A percentile compares a stretch with the other conserved stretches of the same genome.
Evolutionary conservation across 1,140 invertebrate species (phyloP).

Genomic region (Leptonema lineaticorne): DNA sequence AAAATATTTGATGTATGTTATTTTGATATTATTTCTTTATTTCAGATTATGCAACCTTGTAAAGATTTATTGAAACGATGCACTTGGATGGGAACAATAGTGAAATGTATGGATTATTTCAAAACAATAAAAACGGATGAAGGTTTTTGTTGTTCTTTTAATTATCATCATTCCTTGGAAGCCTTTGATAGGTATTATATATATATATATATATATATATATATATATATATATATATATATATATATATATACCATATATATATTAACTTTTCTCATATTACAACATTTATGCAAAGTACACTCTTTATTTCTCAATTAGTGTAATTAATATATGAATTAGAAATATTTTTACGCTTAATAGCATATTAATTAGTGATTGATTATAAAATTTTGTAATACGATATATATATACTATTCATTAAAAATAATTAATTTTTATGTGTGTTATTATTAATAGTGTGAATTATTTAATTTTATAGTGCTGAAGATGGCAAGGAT

Average conservation of each 20-base stretch:
- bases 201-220: not conserved
- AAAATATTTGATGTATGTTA: too few relatives aligned
- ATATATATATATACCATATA: not conserved
- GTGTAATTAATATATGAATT: too few relatives aligned
- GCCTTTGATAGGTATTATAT: slow-evolving; percentile 29
- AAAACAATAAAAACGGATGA: slow-evolving; percentile 39
- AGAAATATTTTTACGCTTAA: too few relatives aligned
- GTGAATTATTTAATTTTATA: too few relatives aligned
- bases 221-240: not conserved
- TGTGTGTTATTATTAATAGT: too few relatives aligned
- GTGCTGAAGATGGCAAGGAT: not conserved
- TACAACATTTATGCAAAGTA: not conserved
- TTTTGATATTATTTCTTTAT: too few relatives aligned
- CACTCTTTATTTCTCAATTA: not conserved
- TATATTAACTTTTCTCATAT: not conserved
- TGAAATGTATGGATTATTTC: slow-evolving; percentile 32
- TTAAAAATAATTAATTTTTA: too few relatives aligned
- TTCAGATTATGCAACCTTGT: slow-evolving; percentile 33
- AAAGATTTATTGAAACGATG: slow-evolving; percentile 31
- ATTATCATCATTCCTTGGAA: slow-evolving; percentile 36
- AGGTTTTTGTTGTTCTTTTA: slow-evolving; percentile 39
- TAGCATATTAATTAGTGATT: too few relatives aligned
- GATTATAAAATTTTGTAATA: too few relatives aligned
- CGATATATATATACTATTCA: too few relatives aligned
- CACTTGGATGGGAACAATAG: slow-evolving; percentile 29